These are phyloP conservation scores for Rhinatrema bivittatum DNA, from an alignment of 2,797 vertebrate species.

Conservation along the genomic window DNA sequence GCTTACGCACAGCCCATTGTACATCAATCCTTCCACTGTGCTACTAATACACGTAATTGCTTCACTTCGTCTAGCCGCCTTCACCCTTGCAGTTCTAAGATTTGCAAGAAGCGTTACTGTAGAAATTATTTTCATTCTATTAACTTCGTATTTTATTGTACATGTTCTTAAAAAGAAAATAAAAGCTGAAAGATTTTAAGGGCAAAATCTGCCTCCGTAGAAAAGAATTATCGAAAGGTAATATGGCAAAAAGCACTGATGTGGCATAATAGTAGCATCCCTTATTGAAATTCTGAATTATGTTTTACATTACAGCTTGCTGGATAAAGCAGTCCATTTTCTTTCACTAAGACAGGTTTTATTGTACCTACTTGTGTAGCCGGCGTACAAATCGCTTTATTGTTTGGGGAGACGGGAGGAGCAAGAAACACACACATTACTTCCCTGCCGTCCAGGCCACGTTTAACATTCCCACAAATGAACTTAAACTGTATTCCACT, in stretches of 20 bases:
- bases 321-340: background rate
- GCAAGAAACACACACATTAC: no score
- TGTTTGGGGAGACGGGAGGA: no score
- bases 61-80: constrained; percentile 70
- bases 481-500: no score
- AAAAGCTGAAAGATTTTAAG: constrained; percentile 23
- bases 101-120: constrained; percentile 36
- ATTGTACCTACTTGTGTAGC: no score
- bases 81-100: constrained; percentile 35
- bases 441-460: no score
- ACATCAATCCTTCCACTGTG: constrained; percentile 76
- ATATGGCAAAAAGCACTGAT: constrained; percentile 22
- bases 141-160: constrained; percentile 38
- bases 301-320: constrained; percentile 9
- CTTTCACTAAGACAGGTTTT: no score
- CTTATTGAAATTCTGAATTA: constrained; percentile 18
- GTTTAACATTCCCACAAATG: no score
- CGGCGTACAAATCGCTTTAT: no score
- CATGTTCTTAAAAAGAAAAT: constrained; percentile 40
- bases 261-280: constrained; percentile 1
- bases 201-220: background rate
- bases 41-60: constrained; percentile 78
- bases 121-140: constrained; percentile 44
- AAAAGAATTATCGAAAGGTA: constrained; percentile 14
- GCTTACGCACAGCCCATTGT: constrained; percentile 72